Base-by-base conservation (phyloP, 2,797 vertebrate genomes). In the Bryconaethiops microstoma region DNA sequence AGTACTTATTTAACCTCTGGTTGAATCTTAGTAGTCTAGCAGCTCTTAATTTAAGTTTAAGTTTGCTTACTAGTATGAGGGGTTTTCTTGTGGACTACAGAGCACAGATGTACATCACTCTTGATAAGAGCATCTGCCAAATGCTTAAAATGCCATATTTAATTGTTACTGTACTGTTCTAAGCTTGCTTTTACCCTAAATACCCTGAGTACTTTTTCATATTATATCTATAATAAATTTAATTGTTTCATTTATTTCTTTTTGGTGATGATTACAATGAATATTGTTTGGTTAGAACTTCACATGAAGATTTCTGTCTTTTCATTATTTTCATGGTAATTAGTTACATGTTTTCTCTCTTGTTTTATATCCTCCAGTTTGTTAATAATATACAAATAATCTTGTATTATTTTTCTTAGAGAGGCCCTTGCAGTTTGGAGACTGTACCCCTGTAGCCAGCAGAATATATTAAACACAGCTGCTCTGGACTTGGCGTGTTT, bases 381-480 rank as follows among this genome's bases (percentile, higher is more conserved):
- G 25, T 2, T 42, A 42, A 4, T 42, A n/a, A n/a, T n/a, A n/a
- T n/a, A n/a, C n/a, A 45, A 45, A 35, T 35, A 35, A 35, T 35
- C 35, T 35, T 3, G 35, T 35, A 35, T 35, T 35, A 2, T 35
- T 35, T 21, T 45, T 0, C 48, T 64, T 7, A 63, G 35, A 69
- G 21, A 68, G 16, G 50, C 42, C n/a, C 40, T 7, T 39, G 17
- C 63, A 76, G 35, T 76, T 70, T 70, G 70, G n/a, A 76, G 2
- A n/a, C 2, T 72, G 54, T 16, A 19, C 23, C 65, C 67, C 42
- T 80, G 52, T 60, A 60, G 23, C 50, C 77, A 63, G 65, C 48
- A 65, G 8, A 45, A 7, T 57, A 76, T 79, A 40, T 70, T 76
- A 75, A 42, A n/a, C 73, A 69, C 80, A 82, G 80, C 80, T 79